Evolutionary conservation across 2,113 vertebrate species (phyloP), one percentile per base, ranked within the genome.

Genomic region (Columba livia): DNA sequence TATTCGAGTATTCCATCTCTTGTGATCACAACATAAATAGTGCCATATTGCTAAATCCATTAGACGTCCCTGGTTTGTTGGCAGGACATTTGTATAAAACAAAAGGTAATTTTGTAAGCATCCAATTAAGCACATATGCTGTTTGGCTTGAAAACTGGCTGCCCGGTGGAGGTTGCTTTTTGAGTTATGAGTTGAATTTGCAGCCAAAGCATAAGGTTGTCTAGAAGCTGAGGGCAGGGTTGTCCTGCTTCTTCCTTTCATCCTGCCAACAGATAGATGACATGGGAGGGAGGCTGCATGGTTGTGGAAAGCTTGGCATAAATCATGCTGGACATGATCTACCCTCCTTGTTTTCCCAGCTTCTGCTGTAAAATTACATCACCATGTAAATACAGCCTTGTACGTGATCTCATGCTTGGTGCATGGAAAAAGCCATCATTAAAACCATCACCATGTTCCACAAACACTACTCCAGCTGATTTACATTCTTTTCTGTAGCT

Each of bases 291-390:
- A 85, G 84, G 70, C 87, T 87, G 65, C 80, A 56, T 72, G 85
- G 28, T 11, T 86, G 82, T 86, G 82, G 94, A 95, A 86, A 94
- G 65, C 65, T 74, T 93, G 91, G 73, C 83, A 57, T 90, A 42
- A 81, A 88, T 92, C 83, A 86, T 14, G 4, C 51, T 94, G 86
- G 81, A 91, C 38, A 29, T 60, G 51, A 74, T 51, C 60, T 12
- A 71, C 56, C 44, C 56, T 78, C 77, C 75, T 79, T 86, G 69
- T 92, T 96, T 97, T 96, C 94, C 92, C 83, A 96, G 92, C 90
- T 96, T 89, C 92, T 95, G 88, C 94, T 90, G 88, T 85, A 94
- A 85, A 94, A 96, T 96, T 94, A 96, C 94, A 96, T 96, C 90
- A 94, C 79, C 94, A 7, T 81, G 88, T 89, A 90, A 97, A 95